Percentiles rank a stretch among this genome's conserved stretches.
Conservation (phyloP, 1,140 invertebrate species). For the Calephelis virginiensis region DNA sequence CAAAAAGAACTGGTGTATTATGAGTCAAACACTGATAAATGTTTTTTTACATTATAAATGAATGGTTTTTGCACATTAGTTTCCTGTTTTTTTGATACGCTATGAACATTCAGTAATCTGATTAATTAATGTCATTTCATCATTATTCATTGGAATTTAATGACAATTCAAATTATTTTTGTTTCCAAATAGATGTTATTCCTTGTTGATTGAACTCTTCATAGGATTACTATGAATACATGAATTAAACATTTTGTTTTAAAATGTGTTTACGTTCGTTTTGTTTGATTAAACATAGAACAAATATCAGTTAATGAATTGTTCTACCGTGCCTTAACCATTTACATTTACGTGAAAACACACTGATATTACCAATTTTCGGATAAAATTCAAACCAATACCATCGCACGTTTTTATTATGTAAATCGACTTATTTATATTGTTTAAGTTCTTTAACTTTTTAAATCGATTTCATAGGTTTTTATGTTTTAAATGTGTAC, state of each 20-base stretch:
- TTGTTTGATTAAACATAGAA: conserved; percentile 6
- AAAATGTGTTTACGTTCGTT: conserved; percentile 9
- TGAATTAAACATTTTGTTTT: conserved; percentile 16
- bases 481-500: no score
- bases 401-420: no score
- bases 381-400: background rate
- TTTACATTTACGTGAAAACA: conserved; percentile 5
- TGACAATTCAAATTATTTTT: background rate
- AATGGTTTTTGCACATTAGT: no score
- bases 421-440: no score
- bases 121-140: background rate
- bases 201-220: conserved; percentile 2
- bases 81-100: background rate
- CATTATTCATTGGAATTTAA: no score
- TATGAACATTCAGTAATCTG: background rate
- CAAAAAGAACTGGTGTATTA: no score
- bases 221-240: conserved; percentile 1
- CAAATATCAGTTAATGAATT: conserved; percentile 14
- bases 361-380: background rate
- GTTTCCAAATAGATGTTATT: conserved; percentile 1
- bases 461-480: no score
- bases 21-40: no score
- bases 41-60: no score
- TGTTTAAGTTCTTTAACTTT: no score
- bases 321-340: background rate